phyloP scores from a whole-genome alignment of 2,888 invertebrate species.

The Oasisia sp. region DNA sequence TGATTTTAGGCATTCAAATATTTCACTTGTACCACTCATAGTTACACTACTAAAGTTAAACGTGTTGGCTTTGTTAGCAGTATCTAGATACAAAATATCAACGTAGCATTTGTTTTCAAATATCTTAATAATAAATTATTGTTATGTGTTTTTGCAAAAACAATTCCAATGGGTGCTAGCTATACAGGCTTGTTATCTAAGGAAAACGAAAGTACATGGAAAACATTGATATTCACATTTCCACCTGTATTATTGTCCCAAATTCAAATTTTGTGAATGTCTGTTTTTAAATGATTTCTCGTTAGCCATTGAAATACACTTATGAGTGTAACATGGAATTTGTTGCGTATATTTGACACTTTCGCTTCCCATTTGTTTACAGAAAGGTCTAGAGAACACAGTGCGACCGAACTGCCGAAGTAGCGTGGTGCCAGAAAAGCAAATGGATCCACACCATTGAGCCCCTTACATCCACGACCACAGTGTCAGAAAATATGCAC shows the following conservation, averaged over 20 bases:
- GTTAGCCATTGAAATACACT: background rate
- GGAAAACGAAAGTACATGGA: no score
- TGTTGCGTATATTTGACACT: background rate
- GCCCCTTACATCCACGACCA: background rate
- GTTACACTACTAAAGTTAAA: background rate
- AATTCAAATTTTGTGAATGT: no score
- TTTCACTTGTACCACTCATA: background rate
- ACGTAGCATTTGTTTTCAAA: background rate
- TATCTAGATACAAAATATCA: background rate
- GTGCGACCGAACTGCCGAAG: slow-evolving; percentile 37
- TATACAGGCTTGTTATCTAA: no score
- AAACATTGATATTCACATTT: background rate
- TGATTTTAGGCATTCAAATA: background rate
- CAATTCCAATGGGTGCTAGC: background rate
- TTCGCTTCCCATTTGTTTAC: slow-evolving; percentile 22
- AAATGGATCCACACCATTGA: background rate
- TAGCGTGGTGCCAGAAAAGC: slow-evolving; percentile 34
- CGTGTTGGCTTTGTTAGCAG: background rate
- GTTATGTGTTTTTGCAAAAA: background rate
- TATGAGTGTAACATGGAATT: background rate
- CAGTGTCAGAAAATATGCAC: background rate
- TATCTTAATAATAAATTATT: background rate
- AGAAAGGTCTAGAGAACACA: slow-evolving; percentile 34
- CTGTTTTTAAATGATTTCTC: background rate
- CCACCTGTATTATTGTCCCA: background rate